Evolutionary conservation across 1,140 invertebrate genomes (phyloP).

Genomic region (Coptotermes formosanus): DNA sequence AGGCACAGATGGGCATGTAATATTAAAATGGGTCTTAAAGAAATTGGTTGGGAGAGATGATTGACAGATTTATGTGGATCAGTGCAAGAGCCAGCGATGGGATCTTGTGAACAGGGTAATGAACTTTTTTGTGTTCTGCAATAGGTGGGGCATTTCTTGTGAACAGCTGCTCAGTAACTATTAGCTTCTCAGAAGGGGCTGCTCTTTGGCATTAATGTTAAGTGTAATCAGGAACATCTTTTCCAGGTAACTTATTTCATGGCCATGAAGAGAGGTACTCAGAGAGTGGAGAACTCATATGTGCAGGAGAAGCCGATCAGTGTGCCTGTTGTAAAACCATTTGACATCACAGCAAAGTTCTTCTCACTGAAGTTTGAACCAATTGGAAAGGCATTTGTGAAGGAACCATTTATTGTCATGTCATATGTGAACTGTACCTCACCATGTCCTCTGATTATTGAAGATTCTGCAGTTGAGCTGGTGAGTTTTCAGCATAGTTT

Average conservation of each 20-base stretch:
- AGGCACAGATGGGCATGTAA: no score
- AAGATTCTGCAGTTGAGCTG: conserved; percentile 62
- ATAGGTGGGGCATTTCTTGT: no score
- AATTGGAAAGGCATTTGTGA: conserved; percentile 63
- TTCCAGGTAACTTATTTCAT: conserved; percentile 49
- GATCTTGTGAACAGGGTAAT: no score
- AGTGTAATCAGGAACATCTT: no score
- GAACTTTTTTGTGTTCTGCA: no score
- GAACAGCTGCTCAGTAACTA: no score
- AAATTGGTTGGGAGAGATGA: no score
- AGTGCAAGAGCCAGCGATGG: no score
- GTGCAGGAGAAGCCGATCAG: conserved; percentile 60
- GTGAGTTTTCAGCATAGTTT: conserved; percentile 45
- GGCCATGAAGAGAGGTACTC: conserved; percentile 22
- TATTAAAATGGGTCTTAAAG: no score
- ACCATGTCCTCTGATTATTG: conserved; percentile 66
- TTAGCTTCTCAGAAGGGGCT: no score
- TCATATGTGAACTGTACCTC: conserved; percentile 65
- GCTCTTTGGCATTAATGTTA: no score
- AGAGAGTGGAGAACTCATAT: conserved; percentile 38
- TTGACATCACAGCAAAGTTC: conserved; percentile 67
- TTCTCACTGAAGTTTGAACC: conserved; percentile 63
- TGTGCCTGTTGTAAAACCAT: conserved; percentile 65
- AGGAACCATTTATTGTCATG: conserved; percentile 68
- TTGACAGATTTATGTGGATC: no score